Conservation (phyloP, 2,113 vertebrate genomes). For the Loxodonta africana region DNA sequence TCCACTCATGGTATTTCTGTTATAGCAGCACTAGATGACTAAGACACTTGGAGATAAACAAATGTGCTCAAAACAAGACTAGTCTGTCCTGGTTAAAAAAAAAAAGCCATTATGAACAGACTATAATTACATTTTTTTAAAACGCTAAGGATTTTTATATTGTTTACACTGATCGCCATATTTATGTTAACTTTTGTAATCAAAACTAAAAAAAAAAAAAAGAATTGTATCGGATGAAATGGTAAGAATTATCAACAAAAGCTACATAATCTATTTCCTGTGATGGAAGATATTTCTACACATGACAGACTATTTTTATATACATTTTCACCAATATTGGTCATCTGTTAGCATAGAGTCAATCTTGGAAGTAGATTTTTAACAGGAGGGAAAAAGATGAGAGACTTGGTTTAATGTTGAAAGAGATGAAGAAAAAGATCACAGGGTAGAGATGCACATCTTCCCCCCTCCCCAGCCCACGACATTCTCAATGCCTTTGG, state of each 20-base stretch:
- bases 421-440: neutral
- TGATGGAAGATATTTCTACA: neutral
- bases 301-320: neutral
- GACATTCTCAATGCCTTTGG: neutral
- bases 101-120: neutral
- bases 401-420: neutral
- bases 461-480: neutral
- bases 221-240: neutral
- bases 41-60: neutral
- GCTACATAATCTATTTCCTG: neutral
- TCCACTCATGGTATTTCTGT: too few species aligned
- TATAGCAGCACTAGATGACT: too few species aligned
- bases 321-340: neutral
- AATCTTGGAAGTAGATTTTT: neutral
- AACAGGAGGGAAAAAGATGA: neutral
- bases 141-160: neutral
- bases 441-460: neutral
- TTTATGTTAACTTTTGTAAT: neutral
- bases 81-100: neutral
- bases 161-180: too few species aligned
- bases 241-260: neutral
- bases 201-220: neutral
- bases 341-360: neutral
- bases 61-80: slow-evolving; percentile 1
- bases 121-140: too few species aligned